phyloP scores from a whole-genome alignment of 2,113 vertebrate species.

The Phalacrocorax aristotelis region DNA sequence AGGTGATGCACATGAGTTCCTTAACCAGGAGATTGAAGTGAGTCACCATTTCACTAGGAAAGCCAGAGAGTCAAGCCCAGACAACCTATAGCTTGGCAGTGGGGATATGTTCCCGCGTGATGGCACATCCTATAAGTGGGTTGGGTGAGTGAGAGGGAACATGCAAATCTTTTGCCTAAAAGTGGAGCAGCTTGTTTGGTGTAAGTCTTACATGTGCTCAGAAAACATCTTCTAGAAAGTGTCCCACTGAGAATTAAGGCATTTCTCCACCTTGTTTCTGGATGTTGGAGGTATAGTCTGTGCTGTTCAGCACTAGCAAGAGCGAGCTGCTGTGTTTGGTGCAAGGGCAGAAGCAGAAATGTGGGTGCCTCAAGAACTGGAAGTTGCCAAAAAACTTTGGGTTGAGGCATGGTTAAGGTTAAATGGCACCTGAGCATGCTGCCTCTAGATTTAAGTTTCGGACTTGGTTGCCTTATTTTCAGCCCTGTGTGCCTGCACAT shows the following conservation, averaged over 20 bases:
- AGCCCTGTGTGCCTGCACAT: background rate
- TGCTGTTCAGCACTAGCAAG: background rate
- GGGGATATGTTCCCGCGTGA: background rate
- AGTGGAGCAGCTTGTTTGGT: background rate
- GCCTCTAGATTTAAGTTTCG: background rate
- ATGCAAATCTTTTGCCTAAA: background rate
- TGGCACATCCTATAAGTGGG: background rate
- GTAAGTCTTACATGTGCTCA: background rate
- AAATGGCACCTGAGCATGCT: background rate
- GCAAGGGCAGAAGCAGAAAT: background rate
- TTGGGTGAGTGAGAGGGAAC: background rate
- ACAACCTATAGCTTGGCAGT: background rate
- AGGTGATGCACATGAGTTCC: background rate
- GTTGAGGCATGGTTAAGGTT: background rate
- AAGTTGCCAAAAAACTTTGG: background rate
- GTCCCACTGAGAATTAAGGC: background rate
- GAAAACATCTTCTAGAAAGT: conserved; percentile 7
- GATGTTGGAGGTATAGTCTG: background rate
- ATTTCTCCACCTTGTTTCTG: background rate
- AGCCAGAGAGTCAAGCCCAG: conserved; percentile 1
- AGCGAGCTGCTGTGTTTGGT: background rate
- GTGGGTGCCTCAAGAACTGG: background rate
- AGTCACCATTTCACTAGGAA: background rate
- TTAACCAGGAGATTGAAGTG: background rate
- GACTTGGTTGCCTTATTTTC: background rate